Evolutionary conservation across 2,113 vertebrate genomes (phyloP).

Genomic region (Cyphomyrus discorhynchus): DNA sequence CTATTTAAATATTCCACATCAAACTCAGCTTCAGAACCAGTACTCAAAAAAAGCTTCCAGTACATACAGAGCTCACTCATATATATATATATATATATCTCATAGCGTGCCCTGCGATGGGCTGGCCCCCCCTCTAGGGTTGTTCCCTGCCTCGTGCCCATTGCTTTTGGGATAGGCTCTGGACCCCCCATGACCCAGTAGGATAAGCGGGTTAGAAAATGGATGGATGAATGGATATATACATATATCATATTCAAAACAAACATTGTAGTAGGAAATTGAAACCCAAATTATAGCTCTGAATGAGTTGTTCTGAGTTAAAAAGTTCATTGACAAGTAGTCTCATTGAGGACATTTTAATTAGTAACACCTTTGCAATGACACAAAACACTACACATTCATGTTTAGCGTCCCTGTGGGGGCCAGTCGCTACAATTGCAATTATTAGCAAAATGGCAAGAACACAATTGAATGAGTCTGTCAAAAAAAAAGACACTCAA

Average conservation of each 20-base stretch:
- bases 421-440: background rate
- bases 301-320: background rate
- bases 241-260: too few relatives aligned
- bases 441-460: background rate
- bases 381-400: background rate
- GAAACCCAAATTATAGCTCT: background rate
- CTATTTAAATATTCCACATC: background rate
- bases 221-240: too few relatives aligned
- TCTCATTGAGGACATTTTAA: background rate
- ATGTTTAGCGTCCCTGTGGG: background rate
- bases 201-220: too few relatives aligned
- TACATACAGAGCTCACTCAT: background rate
- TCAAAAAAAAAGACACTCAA: background rate
- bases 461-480: background rate
- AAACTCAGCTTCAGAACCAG: background rate
- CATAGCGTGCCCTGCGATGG: too few relatives aligned
- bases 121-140: too few relatives aligned
- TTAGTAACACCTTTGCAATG: background rate
- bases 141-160: too few relatives aligned
- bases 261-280: background rate
- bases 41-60: background rate
- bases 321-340: background rate
- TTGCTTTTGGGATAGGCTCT: too few relatives aligned
- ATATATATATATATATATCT: too few relatives aligned
- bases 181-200: too few relatives aligned